Percentiles rank a stretch among this genome's conserved stretches.
These are phyloP conservation scores for Eilema caniola DNA, from an alignment of 2,888 invertebrate genomes.

Conservation along the genomic window DNA sequence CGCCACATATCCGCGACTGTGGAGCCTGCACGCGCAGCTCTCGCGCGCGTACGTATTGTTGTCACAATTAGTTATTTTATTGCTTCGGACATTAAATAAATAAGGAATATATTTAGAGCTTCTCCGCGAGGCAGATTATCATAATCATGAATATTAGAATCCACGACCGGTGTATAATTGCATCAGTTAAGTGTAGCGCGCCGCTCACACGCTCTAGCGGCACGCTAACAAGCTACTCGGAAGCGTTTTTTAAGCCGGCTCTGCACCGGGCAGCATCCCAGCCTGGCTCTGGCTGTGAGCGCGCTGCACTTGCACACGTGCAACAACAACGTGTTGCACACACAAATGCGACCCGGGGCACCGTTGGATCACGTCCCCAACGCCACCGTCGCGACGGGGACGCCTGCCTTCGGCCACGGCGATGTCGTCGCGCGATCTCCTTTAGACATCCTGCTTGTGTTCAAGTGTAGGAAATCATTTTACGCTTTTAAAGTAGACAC, in stretches of 20 bases:
- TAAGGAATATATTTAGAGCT: slow-evolving; percentile 10
- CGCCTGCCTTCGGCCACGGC: too few relatives aligned
- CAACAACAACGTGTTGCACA: too few relatives aligned
- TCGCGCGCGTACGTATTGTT: slow-evolving; percentile 8
- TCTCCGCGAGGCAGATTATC: slow-evolving; percentile 8
- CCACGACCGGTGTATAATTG: slow-evolving; percentile 9
- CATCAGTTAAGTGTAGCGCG: slow-evolving; percentile 8
- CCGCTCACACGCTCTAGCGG: neutral
- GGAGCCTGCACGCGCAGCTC: neutral
- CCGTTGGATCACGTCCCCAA: too few relatives aligned
- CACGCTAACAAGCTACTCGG: neutral
- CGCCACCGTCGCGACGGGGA: too few relatives aligned
- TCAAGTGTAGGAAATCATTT: too few relatives aligned
- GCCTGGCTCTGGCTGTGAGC: too few relatives aligned
- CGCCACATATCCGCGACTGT: slow-evolving; percentile 3
- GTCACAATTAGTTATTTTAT: slow-evolving; percentile 18
- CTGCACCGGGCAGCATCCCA: neutral
- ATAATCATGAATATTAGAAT: slow-evolving; percentile 18
- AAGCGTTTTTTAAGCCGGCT: neutral
- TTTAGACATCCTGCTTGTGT: too few relatives aligned
- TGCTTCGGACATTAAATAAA: neutral
- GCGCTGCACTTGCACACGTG: too few relatives aligned
- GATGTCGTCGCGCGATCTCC: too few relatives aligned
- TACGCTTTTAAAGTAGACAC: too few relatives aligned
- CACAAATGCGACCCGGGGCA: too few relatives aligned